Conservation (phyloP, 2,888 invertebrate genomes). For the Pyrgus malvae region DNA sequence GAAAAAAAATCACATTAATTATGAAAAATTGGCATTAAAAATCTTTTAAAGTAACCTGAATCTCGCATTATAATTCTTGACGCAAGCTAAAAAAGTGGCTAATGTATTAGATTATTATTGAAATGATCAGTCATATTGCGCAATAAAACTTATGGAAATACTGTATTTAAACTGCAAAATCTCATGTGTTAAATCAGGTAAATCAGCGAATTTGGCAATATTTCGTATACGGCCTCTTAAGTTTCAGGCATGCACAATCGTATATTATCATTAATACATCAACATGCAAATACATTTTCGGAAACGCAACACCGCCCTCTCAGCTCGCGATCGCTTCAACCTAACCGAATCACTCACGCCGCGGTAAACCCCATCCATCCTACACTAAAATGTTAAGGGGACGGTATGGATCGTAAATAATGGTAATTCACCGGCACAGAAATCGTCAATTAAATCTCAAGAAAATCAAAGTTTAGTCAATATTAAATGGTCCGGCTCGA, state of each 20-base stretch:
- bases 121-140: too few relatives aligned
- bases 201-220: too few relatives aligned
- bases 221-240: too few relatives aligned
- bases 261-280: background rate
- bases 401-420: slow-evolving; percentile 20
- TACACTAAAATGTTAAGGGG: slow-evolving; percentile 20
- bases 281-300: slow-evolving; percentile 1
- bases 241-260: background rate
- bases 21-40: too few relatives aligned
- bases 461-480: background rate
- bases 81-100: too few relatives aligned
- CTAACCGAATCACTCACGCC: slow-evolving; percentile 20
- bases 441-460: background rate
- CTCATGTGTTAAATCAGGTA: too few relatives aligned
- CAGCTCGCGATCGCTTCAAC: slow-evolving; percentile 40
- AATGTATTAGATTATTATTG: too few relatives aligned
- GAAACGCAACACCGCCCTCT: slow-evolving; percentile 28
- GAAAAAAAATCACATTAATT: too few relatives aligned
- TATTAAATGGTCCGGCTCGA: background rate
- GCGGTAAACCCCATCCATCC: slow-evolving; percentile 1
- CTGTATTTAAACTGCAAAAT: too few relatives aligned
- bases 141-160: too few relatives aligned
- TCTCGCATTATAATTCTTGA: too few relatives aligned
- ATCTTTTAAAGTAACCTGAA: too few relatives aligned
- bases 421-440: slow-evolving; percentile 17